Base-by-base conservation (phyloP, 2,888 invertebrate genomes). In the Zygaena filipendulae region DNA sequence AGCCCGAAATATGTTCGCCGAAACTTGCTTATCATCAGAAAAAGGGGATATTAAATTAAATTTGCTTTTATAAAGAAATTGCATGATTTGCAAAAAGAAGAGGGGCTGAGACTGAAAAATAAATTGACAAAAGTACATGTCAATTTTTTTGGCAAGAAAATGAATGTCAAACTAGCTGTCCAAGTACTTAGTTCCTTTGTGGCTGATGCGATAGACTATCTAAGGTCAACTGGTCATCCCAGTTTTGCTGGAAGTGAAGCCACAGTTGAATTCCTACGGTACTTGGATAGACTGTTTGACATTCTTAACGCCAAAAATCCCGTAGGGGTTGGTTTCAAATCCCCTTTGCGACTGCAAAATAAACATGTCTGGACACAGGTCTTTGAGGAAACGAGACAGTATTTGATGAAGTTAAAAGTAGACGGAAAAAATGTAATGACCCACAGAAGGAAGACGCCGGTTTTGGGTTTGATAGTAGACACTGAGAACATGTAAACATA, bases 131-230 rank as follows among this genome's bases (percentile, higher is more conserved):
- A n/a, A 9, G 13, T 7, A 3, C 37, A 37, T 29, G 18, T 38
- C 12, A 19, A 35, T 25, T 38, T 31, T 32, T 20, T 5, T 11
- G 27, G 21, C 12, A 36, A 39, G 29, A 39, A 39, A 32, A 39
- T 37, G 30, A 35, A 35, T 13, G 39, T 35, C n/a, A 26, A 18
- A 27, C 21, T 36, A 21, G 38, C 38, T 4, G 23, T 22, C 10
- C 36, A 38, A 31, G 22, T 38, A 10, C 20, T 40, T n/a, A 38
- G 35, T 19, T 29, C 11, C 7, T 38, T 36, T 19, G 40, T 36
- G 11, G 38, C 40, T 19, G 37, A 36, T 34, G 34, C 33, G 13
- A 35, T 40, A 14, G 38, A 36, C 13, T 40, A 29, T 27, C 21
- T 36, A 16, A 22, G 18, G 14, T 11, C 19, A 25, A 29, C 18